phyloP scores from a whole-genome alignment of 2,113 vertebrate species.

The Hiodon alosoides region DNA sequence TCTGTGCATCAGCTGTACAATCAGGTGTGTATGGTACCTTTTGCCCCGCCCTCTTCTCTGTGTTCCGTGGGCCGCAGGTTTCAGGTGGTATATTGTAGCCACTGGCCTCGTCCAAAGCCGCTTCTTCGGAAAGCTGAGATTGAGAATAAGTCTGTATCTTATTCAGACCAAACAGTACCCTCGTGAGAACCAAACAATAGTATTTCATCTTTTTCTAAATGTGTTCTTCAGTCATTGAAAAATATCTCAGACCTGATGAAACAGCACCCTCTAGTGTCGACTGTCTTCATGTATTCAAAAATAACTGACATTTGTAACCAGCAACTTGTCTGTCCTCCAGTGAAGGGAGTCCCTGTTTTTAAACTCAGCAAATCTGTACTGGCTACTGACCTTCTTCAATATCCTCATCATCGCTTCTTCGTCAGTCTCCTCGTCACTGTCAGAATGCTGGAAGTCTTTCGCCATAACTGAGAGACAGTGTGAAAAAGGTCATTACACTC shows the following conservation, averaged over 20 bases:
- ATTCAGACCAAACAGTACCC: neutral
- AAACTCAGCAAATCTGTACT: neutral
- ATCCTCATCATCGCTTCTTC: conserved; percentile 77
- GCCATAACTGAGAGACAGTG: conserved; percentile 65
- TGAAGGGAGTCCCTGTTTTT: neutral
- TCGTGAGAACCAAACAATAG: neutral
- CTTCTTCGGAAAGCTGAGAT: conserved; percentile 81
- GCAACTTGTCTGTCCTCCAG: neutral
- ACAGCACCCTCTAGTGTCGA: conserved; percentile 49
- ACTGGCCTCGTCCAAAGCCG: conserved; percentile 80
- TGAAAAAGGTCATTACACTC: neutral
- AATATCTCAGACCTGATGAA: conserved; percentile 23
- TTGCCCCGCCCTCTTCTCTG: conserved; percentile 38
- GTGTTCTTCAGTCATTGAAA: neutral
- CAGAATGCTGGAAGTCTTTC: conserved; percentile 67
- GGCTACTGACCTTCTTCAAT: conserved; percentile 71
- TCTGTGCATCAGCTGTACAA: neutral
- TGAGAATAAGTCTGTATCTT: conserved; percentile 22
- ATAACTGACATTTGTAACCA: neutral
- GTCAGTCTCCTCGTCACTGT: conserved; percentile 88
- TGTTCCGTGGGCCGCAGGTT: conserved; percentile 51
- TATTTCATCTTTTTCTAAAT: neutral
- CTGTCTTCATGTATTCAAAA: neutral
- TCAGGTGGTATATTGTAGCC: conserved; percentile 86
- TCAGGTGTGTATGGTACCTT: conserved; percentile 46